Base-by-base conservation (phyloP, 2,797 vertebrate genomes). In the Anniella stebbinsi region DNA sequence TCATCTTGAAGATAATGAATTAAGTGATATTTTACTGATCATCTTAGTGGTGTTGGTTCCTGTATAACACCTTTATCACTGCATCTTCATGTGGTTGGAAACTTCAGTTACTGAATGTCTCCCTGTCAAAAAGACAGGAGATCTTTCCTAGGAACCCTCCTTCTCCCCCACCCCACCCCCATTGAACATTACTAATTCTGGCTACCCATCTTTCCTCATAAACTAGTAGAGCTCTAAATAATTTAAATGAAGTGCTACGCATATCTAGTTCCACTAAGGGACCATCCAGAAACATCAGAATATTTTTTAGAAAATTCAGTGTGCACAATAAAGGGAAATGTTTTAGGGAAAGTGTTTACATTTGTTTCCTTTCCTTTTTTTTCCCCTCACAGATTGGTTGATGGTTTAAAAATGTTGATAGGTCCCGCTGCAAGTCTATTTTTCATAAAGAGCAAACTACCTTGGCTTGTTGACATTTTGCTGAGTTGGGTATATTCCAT, bases 401-500 rank as follows among this genome's bases (percentile, higher is more conserved):
- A 5, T 12, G 75, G 5, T 66, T 48, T 41, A 1, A 2, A 8
- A 12, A 80, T 36, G 30, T 84, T 88, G 30, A 1, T 0, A 6
- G 25, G 54, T 0, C 28, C 17, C 30, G 73, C 41, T 41, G 0
- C 25, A 57, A 76, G 25, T 73, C 4, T 13, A 11, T 21, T 60
- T 48, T 57, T 73, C 11, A 3, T 13, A 25, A 41, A 80, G 6
- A 30, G 45, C 30, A 85, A 89, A 91, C 75, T 88, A 86, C 84
- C 84, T 89, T 86, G 75, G 90, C 92, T 7, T 84, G 73, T 67
- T 91, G 36, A 83, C 38, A 80, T 2, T 21, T 81, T 57, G 87
- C 91, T 51, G 51, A 67, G 51, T 93, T 80, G 93, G 92, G 93
- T 93, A 93, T 89, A 90, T 90, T 92, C 94, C 91, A 0, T 91